Evolutionary conservation across 2,888 invertebrate genomes (phyloP).

Genomic region (Caenorhabditis becei): DNA sequence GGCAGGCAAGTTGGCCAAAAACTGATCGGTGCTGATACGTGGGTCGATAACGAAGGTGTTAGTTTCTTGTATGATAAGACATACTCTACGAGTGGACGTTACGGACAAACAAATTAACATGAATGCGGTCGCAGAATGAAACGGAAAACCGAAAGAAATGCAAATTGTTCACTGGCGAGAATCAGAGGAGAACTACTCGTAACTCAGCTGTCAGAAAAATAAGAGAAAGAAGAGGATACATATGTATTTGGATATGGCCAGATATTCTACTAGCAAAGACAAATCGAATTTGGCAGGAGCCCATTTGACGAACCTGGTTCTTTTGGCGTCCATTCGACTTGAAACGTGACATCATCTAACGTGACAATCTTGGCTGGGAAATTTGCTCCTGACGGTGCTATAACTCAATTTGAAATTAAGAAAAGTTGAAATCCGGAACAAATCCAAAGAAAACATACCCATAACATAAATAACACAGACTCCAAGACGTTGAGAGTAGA

Average conservation of each 20-base stretch:
- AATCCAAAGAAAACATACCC: constrained; percentile 32
- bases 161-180: too few relatives aligned
- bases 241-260: not conserved
- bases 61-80: constrained; percentile 52
- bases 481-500: not conserved
- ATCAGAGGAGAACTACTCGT: too few relatives aligned
- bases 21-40: constrained; percentile 25
- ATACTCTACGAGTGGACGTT: not conserved
- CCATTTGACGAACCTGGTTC: constrained; percentile 83
- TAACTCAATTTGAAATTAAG: constrained; percentile 48
- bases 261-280: constrained; percentile 6
- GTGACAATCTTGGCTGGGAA: constrained; percentile 81
- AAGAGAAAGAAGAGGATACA: constrained; percentile 1
- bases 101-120: constrained; percentile 2
- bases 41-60: constrained; percentile 39
- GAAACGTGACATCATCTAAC: constrained; percentile 80
- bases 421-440: constrained; percentile 12
- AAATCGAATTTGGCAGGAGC: constrained; percentile 39
- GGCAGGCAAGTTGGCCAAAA: constrained; percentile 9
- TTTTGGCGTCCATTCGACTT: constrained; percentile 84
- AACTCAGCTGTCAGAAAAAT: constrained; percentile 6
- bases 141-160: constrained; percentile 13
- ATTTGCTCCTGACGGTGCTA: constrained; percentile 83
- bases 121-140: not conserved
- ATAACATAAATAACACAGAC: constrained; percentile 11